Percentiles rank a stretch among this genome's conserved stretches.
Evolutionary conservation across 2,888 invertebrate species (phyloP).

Genomic region (Microctonus hyperodae): DNA sequence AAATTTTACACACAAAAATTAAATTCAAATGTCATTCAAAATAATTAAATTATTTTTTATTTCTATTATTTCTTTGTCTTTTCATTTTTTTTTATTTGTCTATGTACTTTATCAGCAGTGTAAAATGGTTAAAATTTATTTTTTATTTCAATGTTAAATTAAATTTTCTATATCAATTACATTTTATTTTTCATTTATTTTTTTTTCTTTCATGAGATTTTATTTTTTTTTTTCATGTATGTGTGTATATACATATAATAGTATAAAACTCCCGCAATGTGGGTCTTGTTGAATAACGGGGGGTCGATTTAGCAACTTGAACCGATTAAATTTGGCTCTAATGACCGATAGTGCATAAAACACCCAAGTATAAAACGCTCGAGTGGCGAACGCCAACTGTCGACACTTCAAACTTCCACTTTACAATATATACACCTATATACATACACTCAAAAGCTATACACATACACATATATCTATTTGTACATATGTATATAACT

Average conservation of each 20-base stretch:
- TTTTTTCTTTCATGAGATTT: neutral
- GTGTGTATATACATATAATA: neutral
- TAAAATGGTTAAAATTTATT: neutral
- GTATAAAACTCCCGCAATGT: slow-evolving; percentile 3
- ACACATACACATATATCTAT: neutral
- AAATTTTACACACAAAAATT: too few relatives aligned
- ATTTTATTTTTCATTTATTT: neutral
- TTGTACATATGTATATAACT: slow-evolving; percentile 1
- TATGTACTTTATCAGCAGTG: too few relatives aligned
- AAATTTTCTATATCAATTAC: neutral
- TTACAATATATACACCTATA: neutral
- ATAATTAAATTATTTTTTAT: too few relatives aligned
- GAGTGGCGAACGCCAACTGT: slow-evolving; percentile 62
- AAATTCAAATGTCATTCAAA: too few relatives aligned
- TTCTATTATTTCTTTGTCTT: too few relatives aligned
- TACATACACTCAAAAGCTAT: neutral
- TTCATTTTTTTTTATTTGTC: too few relatives aligned
- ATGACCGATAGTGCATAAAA: slow-evolving; percentile 35
- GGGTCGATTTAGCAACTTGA: slow-evolving; percentile 29
- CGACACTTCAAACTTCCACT: slow-evolving; percentile 53
- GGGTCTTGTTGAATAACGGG: neutral
- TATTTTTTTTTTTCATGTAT: neutral
- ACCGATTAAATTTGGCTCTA: slow-evolving; percentile 39
- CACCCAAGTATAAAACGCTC: slow-evolving; percentile 40
- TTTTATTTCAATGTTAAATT: neutral